These are phyloP conservation scores for Myotis pilosus DNA, from an alignment of 2,797 vertebrate species.

Conservation along the genomic window DNA sequence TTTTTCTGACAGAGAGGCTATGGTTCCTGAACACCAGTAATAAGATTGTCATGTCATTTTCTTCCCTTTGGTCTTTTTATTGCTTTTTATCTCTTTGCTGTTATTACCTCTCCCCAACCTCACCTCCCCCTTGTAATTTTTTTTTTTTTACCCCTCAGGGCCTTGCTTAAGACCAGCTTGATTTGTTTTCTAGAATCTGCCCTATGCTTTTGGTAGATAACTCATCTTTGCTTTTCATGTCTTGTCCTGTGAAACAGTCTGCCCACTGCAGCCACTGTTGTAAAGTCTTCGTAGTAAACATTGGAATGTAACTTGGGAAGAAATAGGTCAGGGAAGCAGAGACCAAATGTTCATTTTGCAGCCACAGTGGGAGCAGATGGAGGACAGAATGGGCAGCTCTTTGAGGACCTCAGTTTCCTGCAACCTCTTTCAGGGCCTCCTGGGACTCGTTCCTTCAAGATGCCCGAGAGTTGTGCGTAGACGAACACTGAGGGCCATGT, in stretches of 20 bases:
- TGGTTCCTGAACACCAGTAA: constrained; percentile 80
- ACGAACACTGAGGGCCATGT: not conserved
- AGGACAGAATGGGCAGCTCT: constrained; percentile 10
- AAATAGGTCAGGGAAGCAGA: constrained; percentile 66
- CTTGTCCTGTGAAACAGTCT: constrained; percentile 22
- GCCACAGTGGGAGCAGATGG: constrained; percentile 61
- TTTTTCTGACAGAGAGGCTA: constrained; percentile 78
- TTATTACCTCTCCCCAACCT: constrained; percentile 49
- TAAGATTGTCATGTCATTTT: constrained; percentile 79
- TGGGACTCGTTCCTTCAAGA: not conserved
- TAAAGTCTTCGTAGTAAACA: not conserved
- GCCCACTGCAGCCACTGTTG: not conserved
- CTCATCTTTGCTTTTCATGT: not conserved
- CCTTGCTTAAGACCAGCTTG: not conserved
- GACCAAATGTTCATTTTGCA: constrained; percentile 68
- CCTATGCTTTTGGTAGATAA: constrained; percentile 19
- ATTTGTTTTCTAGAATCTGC: not conserved
- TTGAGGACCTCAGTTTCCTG: constrained; percentile 19
- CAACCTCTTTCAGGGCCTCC: not conserved
- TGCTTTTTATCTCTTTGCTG: constrained; percentile 74
- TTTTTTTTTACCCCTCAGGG: not conserved
- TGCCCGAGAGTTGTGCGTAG: not conserved
- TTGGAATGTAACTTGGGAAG: constrained; percentile 44
- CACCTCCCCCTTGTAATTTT: not conserved
- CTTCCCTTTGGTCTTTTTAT: constrained; percentile 73